Evolutionary conservation across 1,140 invertebrate species (phyloP).

Genomic region (Ridgeia piscesae): DNA sequence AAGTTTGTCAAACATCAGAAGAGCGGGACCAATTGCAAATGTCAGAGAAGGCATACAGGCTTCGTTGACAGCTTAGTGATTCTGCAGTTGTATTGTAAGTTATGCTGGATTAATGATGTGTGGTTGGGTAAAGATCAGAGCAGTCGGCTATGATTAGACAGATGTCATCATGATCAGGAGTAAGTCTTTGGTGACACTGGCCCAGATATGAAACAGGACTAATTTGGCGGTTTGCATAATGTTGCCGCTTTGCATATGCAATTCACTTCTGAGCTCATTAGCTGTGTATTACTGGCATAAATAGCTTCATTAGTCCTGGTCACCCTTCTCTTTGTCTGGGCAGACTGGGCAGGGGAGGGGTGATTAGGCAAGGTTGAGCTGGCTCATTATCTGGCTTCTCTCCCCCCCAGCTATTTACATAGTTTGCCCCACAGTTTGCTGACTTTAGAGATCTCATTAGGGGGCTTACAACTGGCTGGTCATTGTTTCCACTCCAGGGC

Average conservation of each 20-base stretch:
- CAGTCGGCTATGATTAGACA: not conserved
- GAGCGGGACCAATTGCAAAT: not conserved
- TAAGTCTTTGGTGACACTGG: not conserved
- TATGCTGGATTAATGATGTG: not conserved
- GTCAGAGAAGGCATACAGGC: not conserved
- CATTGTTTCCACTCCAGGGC: not conserved
- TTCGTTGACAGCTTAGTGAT: too few relatives aligned
- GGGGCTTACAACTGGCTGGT: not conserved
- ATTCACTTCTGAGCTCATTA: not conserved
- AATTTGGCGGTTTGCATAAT: not conserved
- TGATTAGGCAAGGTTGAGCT: not conserved
- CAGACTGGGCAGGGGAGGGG: not conserved
- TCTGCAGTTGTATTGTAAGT: too few relatives aligned
- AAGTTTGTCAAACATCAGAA: not conserved
- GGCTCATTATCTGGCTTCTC: not conserved
- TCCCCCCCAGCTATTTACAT: not conserved
- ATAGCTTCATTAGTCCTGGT: not conserved
- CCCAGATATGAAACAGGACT: not conserved
- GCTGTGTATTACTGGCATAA: not conserved
- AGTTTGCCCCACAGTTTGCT: not conserved
- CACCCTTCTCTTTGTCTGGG: not conserved
- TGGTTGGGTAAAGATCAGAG: not conserved
- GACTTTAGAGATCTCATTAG: constrained; percentile 1
- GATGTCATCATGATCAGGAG: not conserved
- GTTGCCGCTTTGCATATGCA: not conserved